Percentiles rank a stretch among this genome's conserved stretches.
phyloP scores from a whole-genome alignment of 2,888 invertebrate genomes.

The Oscheius sp. region DNA sequence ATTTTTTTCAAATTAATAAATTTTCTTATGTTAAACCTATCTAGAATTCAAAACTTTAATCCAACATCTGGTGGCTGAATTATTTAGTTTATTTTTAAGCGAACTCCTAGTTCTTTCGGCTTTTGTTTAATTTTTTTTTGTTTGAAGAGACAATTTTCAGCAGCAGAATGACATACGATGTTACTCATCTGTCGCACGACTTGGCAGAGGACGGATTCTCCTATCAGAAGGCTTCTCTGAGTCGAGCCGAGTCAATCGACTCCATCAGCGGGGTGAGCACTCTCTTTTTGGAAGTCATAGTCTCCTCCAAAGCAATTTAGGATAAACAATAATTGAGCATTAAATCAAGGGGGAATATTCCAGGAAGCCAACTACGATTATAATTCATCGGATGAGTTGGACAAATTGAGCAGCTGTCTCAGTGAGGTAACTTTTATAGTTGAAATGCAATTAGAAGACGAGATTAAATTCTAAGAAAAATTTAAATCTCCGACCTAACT shows the following conservation, averaged over 20 bases:
- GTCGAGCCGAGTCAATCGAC: constrained; percentile 13
- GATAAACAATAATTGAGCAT: not conserved
- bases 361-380: constrained; percentile 36
- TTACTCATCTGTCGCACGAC: constrained; percentile 43
- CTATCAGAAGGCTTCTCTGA: constrained; percentile 15
- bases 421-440: constrained; percentile 63
- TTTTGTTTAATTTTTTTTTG: too few relatives aligned
- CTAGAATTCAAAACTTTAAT: too few relatives aligned
- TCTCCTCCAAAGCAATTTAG: not conserved
- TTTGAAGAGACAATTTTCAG: not conserved
- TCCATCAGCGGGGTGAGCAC: constrained; percentile 18
- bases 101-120: too few relatives aligned
- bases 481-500: too few relatives aligned
- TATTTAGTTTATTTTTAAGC: too few relatives aligned
- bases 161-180: constrained; percentile 44
- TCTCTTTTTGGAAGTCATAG: not conserved
- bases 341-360: not conserved
- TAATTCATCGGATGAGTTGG: constrained; percentile 63
- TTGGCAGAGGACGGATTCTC: constrained; percentile 33
- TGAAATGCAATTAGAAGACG: too few relatives aligned
- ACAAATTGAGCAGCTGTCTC: constrained; percentile 66
- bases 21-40: too few relatives aligned
- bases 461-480: too few relatives aligned
- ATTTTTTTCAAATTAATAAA: too few relatives aligned
- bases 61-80: too few relatives aligned